Evolutionary conservation across 2,797 vertebrate genomes (phyloP).

Genomic region (Enteromius treurensis): DNA sequence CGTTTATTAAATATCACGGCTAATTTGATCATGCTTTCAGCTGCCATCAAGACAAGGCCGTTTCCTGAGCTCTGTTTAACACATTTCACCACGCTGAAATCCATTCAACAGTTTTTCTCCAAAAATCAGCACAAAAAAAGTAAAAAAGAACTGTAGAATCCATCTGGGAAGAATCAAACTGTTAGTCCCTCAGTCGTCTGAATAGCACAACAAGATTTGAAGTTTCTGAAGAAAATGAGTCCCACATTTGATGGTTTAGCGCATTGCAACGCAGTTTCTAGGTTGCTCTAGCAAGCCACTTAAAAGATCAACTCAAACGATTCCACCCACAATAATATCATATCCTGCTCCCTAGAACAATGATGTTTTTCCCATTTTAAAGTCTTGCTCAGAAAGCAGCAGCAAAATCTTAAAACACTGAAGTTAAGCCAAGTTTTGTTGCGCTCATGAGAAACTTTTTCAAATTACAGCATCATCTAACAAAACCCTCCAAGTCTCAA

Average conservation of each 20-base stretch:
- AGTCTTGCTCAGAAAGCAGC: background rate
- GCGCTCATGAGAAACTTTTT: constrained; percentile 1
- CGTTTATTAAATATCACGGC: constrained; percentile 7
- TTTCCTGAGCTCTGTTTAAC: constrained; percentile 1
- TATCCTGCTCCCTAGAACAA: background rate
- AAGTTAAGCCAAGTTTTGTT: background rate
- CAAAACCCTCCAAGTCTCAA: background rate
- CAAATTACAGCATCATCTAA: constrained; percentile 4
- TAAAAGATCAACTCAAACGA: background rate
- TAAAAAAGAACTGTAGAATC: background rate
- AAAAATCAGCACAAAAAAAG: background rate
- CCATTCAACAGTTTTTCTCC: background rate
- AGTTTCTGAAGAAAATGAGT: background rate
- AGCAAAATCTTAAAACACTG: background rate
- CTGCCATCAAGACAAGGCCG: background rate
- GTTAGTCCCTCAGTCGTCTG: background rate
- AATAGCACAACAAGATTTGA: background rate
- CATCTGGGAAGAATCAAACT: background rate
- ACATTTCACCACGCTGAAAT: background rate
- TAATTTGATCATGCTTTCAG: constrained; percentile 16
- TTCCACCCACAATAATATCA: background rate
- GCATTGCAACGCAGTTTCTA: background rate
- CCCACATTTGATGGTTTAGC: background rate
- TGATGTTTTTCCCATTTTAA: background rate
- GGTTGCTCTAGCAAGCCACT: background rate